Base-by-base conservation (phyloP, 1,140 invertebrate species). In the Drosophila arawakana region DNA sequence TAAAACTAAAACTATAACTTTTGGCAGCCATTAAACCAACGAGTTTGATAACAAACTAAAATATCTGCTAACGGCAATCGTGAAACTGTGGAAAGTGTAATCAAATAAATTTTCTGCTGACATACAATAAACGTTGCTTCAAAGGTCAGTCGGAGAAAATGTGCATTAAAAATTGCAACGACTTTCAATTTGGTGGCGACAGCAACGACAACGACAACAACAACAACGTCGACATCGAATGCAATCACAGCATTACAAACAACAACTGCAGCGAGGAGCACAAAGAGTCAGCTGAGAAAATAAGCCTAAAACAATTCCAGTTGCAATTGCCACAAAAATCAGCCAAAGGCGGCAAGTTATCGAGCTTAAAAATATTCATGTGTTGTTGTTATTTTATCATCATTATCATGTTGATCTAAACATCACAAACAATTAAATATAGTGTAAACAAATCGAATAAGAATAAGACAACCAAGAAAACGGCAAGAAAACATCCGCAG, bases 351-450 rank as follows among this genome's bases (percentile, higher is more conserved):
- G 34, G 34, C 13, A 86, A 83, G 35, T 50, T 89, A 57, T 82
- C 84, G 47, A 81, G 76, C 75, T 89, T 80, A 59, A 89, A 89
- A 74, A 89, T 89, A 49, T 68, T 81, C 4, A 73, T 89, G 71
- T 89, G 84, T 62, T 89, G 84, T 72, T 89, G 84, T 74, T 89
- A 89, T 65, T 72, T 89, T 13, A 81, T 89, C 21, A 76, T 89
- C 46, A 90, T 89, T 43, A 62, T 89, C 21, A 25, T 89, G 41
- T 49, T 89, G 46, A 81, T 89, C 46, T 89, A 68, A 81, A 58
- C 47, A 30, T 30, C 25, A 30, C 3, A 54, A 73, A 55, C 50
- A 21, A 8, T 2, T 0, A 18, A 65, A 57, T 3, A 58, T 3
- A 59, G 66, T 37, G 34, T 15, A 62, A 63, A 39, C 44, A 60